Base-by-base conservation (phyloP, 1,140 invertebrate species). In the Scylla paramamosain region DNA sequence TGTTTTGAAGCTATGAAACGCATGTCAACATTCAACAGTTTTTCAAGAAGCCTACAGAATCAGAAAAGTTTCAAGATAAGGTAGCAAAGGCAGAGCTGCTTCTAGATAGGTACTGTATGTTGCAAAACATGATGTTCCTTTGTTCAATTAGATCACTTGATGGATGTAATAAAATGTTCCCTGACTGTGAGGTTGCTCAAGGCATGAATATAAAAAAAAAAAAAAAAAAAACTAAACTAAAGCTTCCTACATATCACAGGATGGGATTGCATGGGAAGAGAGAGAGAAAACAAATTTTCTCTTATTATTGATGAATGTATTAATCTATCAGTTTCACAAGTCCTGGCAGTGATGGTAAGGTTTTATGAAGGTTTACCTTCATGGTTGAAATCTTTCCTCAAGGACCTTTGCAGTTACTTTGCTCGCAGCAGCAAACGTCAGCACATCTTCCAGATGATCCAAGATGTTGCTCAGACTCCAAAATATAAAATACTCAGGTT, bases 101-200 rank as follows among this genome's bases (percentile, higher is more conserved):
- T 20, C 59, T 94, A 45, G 1, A 16, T 29, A 32, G 84, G 16
- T 94, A 88, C 59, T n/a, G n/a, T n/a, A n/a, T n/a, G 45, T 94
- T 16, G 93, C 93, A 28, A 77, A 93, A 84, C 92, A 93, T 45
- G 83, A 77, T 28, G 59, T 93, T 0, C 67, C 82, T 94, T 94
- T 0, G 32, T 8, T 6, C 93, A 94, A 83, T 28, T 89, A 29
- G 93, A 94, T 28, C 48, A 52, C 48, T 52, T 52, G 48, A n/a
- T n/a, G n/a, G n/a, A n/a, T n/a, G n/a, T n/a, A n/a, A n/a, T n/a
- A 52, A 52, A 52, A 52, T 52, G 48, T 52, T 52, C 48, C 48
- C 48, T 7, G 48, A 52, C 48, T 52, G 48, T 52, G 48, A 52
- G 48, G 48, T 14, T 52, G 48, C 48, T 52, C 48, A 52, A 52